Percentiles rank a stretch among this genome's conserved stretches.
Conservation (phyloP, 2,888 invertebrate genomes). For the Eutolmus rufibarbis region DNA sequence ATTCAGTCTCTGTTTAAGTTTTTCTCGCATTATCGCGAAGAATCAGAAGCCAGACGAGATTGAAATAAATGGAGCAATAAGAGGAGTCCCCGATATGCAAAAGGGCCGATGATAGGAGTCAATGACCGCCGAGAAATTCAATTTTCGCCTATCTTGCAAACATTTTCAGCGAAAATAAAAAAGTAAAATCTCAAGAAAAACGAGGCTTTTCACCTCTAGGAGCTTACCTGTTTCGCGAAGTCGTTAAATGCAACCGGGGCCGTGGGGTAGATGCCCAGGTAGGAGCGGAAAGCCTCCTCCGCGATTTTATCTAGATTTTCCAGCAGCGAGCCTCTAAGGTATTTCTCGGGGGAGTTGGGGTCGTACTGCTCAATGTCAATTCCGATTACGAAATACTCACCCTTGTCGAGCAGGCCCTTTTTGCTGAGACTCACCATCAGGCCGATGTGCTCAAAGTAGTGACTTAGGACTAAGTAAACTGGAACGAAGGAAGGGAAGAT, state of each 20-base stretch:
- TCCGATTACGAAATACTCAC: slow-evolving; percentile 94
- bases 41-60: neutral
- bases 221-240: slow-evolving; percentile 68
- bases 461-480: slow-evolving; percentile 92
- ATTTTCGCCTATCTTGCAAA: neutral
- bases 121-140: neutral
- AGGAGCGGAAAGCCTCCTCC: slow-evolving; percentile 78
- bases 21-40: slow-evolving; percentile 6
- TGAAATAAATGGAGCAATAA: slow-evolving; percentile 27
- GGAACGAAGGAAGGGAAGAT: neutral
- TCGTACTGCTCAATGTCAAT: slow-evolving; percentile 91
- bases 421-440: slow-evolving; percentile 87
- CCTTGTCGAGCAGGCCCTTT: slow-evolving; percentile 79
- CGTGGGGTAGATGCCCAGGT: slow-evolving; percentile 83
- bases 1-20: neutral
- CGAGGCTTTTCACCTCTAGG: slow-evolving; percentile 36
- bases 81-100: neutral
- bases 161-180: neutral
- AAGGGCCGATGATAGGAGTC: neutral
- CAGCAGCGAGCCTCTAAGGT: slow-evolving; percentile 78
- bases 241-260: slow-evolving; percentile 75
- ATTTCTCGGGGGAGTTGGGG: slow-evolving; percentile 76
- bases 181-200: neutral
- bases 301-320: slow-evolving; percentile 67
- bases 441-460: slow-evolving; percentile 89